Base-by-base conservation (phyloP, 2,888 invertebrate species). In the Drosophila nr. perissopoda region DNA sequence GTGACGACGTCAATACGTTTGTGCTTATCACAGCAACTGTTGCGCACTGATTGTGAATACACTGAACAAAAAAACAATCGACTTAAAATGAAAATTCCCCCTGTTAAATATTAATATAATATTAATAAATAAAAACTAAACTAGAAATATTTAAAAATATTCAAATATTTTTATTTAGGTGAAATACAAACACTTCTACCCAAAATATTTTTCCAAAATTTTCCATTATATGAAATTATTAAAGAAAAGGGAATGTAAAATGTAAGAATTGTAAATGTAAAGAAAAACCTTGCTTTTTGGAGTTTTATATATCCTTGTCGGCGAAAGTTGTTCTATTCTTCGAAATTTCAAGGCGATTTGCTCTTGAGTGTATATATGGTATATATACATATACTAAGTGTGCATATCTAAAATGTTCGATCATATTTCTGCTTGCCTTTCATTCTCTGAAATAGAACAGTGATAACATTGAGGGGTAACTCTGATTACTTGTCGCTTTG, bases 1-100 rank as follows among this genome's bases (percentile, higher is more conserved):
- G 38, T 64, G 40, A 11, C 51, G 63, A 75, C 78, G 63, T 59
- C 53, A 53, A 33, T 45, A 60, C 16, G 36, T 34, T 69, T 58
- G 5, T 53, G 70, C 78, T 80, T 78, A 83, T 86, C 84, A 63
- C 52, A 31, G 29, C 33, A 49, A 40, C 48, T 21, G 49, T 10
- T 18, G 13, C 42, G 48, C 57, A 34, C 59, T 42, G 63, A 60
- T 73, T 67, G 49, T 18, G 21, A 27, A 13, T 31, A 27, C 25
- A 25, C 45, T 25, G 21, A 4, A 1, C 34, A 21, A 5, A 42
- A 45, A 7, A 21, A 5, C 16, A 34, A 36, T 16, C 36, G 8
- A 18, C 38, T 4, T 38, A 2, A 8, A 42, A 31, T 16, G 8
- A 25, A 42, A 25, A 27, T 5, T 10, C 1, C 13, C 8, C 52